These are phyloP conservation scores for Drosophila sproati DNA, from an alignment of 1,140 invertebrate genomes.

Conservation along the genomic window DNA sequence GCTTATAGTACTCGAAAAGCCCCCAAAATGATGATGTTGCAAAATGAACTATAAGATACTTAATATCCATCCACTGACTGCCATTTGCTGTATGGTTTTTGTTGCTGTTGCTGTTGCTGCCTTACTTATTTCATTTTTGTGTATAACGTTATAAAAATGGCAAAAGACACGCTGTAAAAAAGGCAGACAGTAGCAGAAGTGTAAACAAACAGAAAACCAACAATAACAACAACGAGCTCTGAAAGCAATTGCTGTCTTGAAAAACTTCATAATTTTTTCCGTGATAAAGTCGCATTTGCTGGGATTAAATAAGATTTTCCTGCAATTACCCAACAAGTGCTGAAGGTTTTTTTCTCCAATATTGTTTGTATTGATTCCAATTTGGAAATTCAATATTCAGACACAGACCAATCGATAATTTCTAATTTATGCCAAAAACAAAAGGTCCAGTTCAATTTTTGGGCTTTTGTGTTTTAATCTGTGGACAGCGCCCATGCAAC, in stretches of 20 bases:
- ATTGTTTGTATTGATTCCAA: constrained; percentile 7
- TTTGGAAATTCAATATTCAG: background rate
- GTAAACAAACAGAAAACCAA: constrained; percentile 63
- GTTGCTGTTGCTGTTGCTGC: constrained; percentile 10
- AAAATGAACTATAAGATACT: constrained; percentile 75
- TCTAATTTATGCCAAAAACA: constrained; percentile 70
- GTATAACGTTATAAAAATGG: constrained; percentile 40
- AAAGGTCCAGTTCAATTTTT: constrained; percentile 16
- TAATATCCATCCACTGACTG: constrained; percentile 72
- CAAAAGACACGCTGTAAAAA: constrained; percentile 67
- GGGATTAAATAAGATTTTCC: constrained; percentile 82
- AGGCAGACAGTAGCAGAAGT: constrained; percentile 36
- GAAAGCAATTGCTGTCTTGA: constrained; percentile 68
- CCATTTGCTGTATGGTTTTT: constrained; percentile 64
- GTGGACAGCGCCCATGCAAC: constrained; percentile 18
- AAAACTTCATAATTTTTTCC: constrained; percentile 82
- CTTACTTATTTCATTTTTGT: constrained; percentile 20
- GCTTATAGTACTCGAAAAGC: constrained; percentile 40
- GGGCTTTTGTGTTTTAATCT: background rate
- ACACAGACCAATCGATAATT: constrained; percentile 58
- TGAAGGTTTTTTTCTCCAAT: background rate
- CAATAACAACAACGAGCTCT: constrained; percentile 20
- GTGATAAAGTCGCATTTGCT: constrained; percentile 80
- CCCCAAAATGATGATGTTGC: constrained; percentile 76
- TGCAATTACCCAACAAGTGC: constrained; percentile 70